Percentiles rank a stretch among this genome's conserved stretches.
These are phyloP conservation scores for Petrocephalus sullivani DNA, from an alignment of 2,797 vertebrate species.

Conservation along the genomic window DNA sequence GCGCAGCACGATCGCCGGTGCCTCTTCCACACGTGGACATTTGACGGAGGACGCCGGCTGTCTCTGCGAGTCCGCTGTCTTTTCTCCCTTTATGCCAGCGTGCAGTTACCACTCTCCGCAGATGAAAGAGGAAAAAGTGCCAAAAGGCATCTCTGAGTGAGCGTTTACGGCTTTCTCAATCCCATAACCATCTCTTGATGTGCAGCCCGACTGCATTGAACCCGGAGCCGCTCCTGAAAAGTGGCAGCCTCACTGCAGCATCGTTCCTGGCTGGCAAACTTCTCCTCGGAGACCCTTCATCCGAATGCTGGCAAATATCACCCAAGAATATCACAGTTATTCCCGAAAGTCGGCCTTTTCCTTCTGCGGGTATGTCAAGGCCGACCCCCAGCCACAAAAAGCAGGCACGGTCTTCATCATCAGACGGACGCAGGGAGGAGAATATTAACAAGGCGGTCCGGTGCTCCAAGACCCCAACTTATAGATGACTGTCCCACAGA, in stretches of 20 bases:
- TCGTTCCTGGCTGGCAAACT: slow-evolving; percentile 46
- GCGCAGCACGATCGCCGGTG: slow-evolving; percentile 43
- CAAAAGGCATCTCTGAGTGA: not conserved
- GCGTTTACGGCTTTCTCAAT: slow-evolving; percentile 40
- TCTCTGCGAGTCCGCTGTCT: slow-evolving; percentile 15
- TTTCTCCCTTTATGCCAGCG: slow-evolving; percentile 15
- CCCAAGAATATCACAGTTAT: slow-evolving; percentile 37
- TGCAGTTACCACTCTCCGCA: slow-evolving; percentile 12
- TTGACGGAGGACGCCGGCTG: slow-evolving; percentile 27
- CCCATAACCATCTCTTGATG: slow-evolving; percentile 69
- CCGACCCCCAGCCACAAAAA: slow-evolving; percentile 30
- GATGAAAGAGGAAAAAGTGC: not conserved
- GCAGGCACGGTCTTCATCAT: slow-evolving; percentile 53
- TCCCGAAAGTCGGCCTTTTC: slow-evolving; percentile 43
- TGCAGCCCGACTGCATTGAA: slow-evolving; percentile 50
- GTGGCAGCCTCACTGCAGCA: slow-evolving; percentile 49
- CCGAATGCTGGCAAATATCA: slow-evolving; percentile 21
- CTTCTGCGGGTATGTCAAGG: slow-evolving; percentile 55
- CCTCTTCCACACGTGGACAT: slow-evolving; percentile 23
- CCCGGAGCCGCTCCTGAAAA: slow-evolving; percentile 48
- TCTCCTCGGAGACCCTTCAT: slow-evolving; percentile 39
- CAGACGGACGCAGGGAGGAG: slow-evolving; percentile 27
- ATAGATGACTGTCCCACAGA: not conserved
- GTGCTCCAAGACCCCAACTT: slow-evolving; percentile 25
- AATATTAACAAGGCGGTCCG: not conserved